Evolutionary conservation across 1,140 invertebrate species (phyloP), one percentile per base, ranked within the genome.

Genomic region (Nixonia krombeini): DNA sequence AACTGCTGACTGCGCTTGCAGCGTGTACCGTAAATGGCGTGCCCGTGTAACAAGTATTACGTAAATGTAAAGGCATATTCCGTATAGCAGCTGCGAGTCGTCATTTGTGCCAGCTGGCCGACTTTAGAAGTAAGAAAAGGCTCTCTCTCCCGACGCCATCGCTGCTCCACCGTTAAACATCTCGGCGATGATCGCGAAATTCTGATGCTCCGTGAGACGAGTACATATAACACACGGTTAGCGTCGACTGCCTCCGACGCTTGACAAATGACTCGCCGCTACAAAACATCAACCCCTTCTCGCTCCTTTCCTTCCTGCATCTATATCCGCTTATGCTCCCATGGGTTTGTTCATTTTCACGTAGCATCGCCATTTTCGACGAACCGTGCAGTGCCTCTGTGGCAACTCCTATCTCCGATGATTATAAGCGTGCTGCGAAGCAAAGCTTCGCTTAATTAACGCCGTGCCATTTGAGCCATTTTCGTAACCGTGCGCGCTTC

Each of bases 391-490:
- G n/a, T n/a, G n/a, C n/a, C n/a, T n/a, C n/a, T n/a, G n/a, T n/a
- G n/a, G n/a, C n/a, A n/a, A n/a, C n/a, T n/a, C n/a, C n/a, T n/a
- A n/a, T n/a, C n/a, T n/a, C n/a, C n/a, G n/a, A n/a, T n/a, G n/a
- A n/a, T n/a, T n/a, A n/a, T n/a, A n/a, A n/a, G n/a, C n/a, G n/a
- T n/a, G 50, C 59, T 61, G 68, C 61, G 41, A 50, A 65, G 62
- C 73, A 78, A 80, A 80, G 76, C 72, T 70, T 78, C 68, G 76
- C 72, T 80, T 80, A 80, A 81, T 80, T 79, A 80, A 80, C 72
- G 73, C 69, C 52, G 64, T 28, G 28, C 52, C 57, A 70, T 67
- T 77, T 73, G 70, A 77, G 73, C 76, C 69, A 75, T 77, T 78
- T 68, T 74, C 71, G 67, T 72, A 62, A 66, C 64, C 44, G 45